Evolutionary conservation across 2,797 vertebrate genomes (phyloP).

Genomic region (Cossypha niveicapilla): DNA sequence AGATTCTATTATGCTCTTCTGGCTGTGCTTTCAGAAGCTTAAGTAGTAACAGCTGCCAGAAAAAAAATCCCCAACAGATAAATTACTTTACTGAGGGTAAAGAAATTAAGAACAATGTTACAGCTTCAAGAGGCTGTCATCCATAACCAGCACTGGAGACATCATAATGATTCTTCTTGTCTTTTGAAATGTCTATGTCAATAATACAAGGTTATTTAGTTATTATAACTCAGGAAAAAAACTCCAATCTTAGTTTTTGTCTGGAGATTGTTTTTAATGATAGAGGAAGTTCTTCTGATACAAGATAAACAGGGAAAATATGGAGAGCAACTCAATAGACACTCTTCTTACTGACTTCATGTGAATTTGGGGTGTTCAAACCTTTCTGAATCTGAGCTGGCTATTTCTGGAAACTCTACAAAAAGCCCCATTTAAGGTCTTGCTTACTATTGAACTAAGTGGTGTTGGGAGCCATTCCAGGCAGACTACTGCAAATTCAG

Average conservation of each 20-base stretch:
- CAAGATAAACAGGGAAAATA: background rate
- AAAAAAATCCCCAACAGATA: background rate
- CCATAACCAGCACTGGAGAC: conserved; percentile 16
- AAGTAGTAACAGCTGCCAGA: conserved; percentile 57
- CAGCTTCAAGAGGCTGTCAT: conserved; percentile 43
- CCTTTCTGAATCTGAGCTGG: background rate
- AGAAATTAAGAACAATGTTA: conserved; percentile 23
- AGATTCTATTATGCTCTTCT: background rate
- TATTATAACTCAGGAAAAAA: background rate
- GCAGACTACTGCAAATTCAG: background rate
- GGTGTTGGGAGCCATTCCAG: background rate
- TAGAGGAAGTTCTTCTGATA: background rate
- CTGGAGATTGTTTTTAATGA: background rate
- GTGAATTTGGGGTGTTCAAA: background rate
- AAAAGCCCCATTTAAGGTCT: background rate
- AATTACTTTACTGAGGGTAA: conserved; percentile 32
- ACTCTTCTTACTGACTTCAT: background rate
- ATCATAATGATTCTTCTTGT: conserved; percentile 6
- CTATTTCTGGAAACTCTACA: conserved; percentile 5
- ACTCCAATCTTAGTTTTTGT: background rate
- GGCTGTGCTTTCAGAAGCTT: conserved; percentile 23
- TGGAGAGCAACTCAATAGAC: background rate
- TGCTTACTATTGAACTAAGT: background rate
- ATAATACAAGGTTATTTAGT: conserved; percentile 34
- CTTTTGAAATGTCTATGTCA: conserved; percentile 43